Evolutionary conservation across 2,113 vertebrate genomes (phyloP), one percentile per base, ranked within the genome.

Genomic region (Lathamus discolor): DNA sequence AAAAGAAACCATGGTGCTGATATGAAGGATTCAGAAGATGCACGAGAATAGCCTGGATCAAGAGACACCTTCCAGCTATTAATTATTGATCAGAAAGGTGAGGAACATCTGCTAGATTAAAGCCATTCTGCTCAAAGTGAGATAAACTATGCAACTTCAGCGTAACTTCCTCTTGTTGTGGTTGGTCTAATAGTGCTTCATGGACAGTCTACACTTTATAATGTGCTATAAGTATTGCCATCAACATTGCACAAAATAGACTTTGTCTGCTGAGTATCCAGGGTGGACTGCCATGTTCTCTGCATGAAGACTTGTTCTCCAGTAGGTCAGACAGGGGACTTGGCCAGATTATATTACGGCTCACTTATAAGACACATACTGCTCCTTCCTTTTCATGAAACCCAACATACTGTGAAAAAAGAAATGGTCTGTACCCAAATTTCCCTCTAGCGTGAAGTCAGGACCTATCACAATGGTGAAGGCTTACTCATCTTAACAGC

Each of bases 201-300:
- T 4, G 31, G 55, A 29, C 41, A 70, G 37, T 2, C 22, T 23
- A 15, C 25, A 29, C 64, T 28, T 17, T 11, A 0, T 4, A 13
- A 6, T 1, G 6, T 6, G 44, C 24, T 18, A 0, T 10, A 66
- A 62, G 29, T 1, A 5, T 3, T 79, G 63, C 35, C 77, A 39
- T 16, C 54, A 39, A 1, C 14, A 28, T 0, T 18, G 33, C 6
- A 2, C 1, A 6, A 25, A 12, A 37, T 0, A 31, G 15, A 11
- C 28, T 63, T 10, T 8, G 17, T 11, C 76, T 29, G 79, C 62
- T 25, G 22, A 49, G 11, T 12, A 9, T 16, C 46, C 35, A 72
- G 79, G 31, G 14, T 49, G 37, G n/a, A 3, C 27, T 57, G 35
- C 29, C 63, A 17, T 3, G 11, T 48, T 28, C 35, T 41, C 73